These are phyloP conservation scores for Diglossa cyanea DNA, from an alignment of 2,797 vertebrate species.

Conservation along the genomic window DNA sequence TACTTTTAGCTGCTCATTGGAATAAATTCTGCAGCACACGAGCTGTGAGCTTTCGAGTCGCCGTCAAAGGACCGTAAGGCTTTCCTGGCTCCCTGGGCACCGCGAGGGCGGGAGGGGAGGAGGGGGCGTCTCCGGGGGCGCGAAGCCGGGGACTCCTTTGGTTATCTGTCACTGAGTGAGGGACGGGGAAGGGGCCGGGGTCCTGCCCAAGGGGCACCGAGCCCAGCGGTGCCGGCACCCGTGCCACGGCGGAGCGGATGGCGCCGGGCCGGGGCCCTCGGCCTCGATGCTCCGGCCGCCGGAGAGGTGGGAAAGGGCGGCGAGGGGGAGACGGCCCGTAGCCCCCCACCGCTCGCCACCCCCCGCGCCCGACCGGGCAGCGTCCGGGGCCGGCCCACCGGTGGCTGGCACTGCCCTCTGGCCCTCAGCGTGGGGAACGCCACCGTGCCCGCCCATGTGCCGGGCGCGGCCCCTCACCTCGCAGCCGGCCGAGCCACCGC, in stretches of 20 bases:
- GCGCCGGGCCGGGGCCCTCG: background rate
- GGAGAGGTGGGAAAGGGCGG: background rate
- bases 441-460: background rate
- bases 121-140: constrained; percentile 13
- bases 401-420: background rate
- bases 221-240: constrained; percentile 33
- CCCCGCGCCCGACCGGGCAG: background rate
- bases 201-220: constrained; percentile 38
- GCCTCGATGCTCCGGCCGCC: background rate
- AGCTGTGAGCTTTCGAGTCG: constrained; percentile 82
- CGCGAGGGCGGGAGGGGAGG: constrained; percentile 1
- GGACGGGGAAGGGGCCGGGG: constrained; percentile 1
- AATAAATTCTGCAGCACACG: constrained; percentile 91
- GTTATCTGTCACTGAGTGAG: constrained; percentile 64
- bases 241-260: background rate
- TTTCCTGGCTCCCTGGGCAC: constrained; percentile 62
- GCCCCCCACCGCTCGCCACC: background rate
- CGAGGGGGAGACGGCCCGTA: background rate
- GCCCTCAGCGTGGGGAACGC: background rate
- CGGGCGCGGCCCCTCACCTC: background rate
- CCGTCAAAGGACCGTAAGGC: constrained; percentile 73
- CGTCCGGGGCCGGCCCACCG: background rate
- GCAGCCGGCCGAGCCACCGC: background rate
- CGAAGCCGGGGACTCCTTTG: constrained; percentile 78
- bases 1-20: constrained; percentile 88